Conservation (phyloP, 2,797 vertebrate species). For the Ficedula albicollis region DNA sequence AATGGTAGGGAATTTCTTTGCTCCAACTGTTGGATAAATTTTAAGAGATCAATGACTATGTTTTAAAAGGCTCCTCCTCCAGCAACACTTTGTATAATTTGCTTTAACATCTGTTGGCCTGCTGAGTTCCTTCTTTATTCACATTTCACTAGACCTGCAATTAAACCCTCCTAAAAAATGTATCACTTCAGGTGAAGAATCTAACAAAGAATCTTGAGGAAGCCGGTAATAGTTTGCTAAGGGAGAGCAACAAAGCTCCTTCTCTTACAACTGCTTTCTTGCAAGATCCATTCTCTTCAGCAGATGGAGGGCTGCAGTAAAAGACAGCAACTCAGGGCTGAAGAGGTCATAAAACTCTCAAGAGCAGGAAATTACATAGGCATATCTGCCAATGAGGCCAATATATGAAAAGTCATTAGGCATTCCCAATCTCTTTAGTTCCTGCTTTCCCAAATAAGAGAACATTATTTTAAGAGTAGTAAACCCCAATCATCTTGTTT, state of each 20-base stretch:
- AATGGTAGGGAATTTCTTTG: not conserved
- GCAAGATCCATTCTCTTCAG: slow-evolving; percentile 16
- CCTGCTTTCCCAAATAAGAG: not conserved
- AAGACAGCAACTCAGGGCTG: not conserved
- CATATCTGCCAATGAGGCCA: not conserved
- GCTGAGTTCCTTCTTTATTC: slow-evolving; percentile 5
- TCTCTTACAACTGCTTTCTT: not conserved
- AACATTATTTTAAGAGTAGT: not conserved
- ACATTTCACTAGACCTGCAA: not conserved
- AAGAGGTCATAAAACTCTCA: slow-evolving; percentile 49
- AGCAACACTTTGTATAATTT: not conserved
- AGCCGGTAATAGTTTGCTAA: not conserved
- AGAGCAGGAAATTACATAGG: slow-evolving; percentile 52
- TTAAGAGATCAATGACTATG: not conserved
- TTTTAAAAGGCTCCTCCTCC: not conserved
- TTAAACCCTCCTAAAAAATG: not conserved
- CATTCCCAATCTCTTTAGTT: not conserved
- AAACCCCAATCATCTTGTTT: not conserved
- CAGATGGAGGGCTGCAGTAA: slow-evolving; percentile 39
- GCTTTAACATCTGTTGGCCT: not conserved
- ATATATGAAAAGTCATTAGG: slow-evolving; percentile 44
- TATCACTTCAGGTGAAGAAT: slow-evolving; percentile 16
- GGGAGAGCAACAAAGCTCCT: not conserved
- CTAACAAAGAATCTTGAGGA: slow-evolving; percentile 6
- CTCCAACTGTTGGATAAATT: not conserved